Evolutionary conservation across 1,140 invertebrate species (phyloP).

Genomic region (Drosophila mauritiana): DNA sequence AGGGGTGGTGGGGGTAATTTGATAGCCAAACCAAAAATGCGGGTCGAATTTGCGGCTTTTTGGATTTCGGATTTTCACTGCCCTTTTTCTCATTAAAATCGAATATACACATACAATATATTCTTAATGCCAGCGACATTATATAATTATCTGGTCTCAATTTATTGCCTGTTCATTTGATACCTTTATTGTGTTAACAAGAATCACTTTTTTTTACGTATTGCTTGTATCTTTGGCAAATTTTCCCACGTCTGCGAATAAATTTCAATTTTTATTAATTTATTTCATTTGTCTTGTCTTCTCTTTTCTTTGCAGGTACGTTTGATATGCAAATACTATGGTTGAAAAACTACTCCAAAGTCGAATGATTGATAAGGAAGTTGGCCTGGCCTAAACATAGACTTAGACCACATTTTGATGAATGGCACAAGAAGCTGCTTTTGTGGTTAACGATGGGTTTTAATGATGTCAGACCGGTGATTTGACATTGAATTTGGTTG

Average conservation of each 20-base stretch:
- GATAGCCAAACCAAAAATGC: conserved; percentile 67
- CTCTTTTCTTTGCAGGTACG: conserved; percentile 50
- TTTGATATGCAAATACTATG: conserved; percentile 59
- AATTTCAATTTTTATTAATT: conserved; percentile 58
- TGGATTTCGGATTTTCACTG: conserved; percentile 38
- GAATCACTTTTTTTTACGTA: conserved; percentile 16
- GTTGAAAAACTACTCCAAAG: conserved; percentile 36
- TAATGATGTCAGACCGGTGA: conserved; percentile 30
- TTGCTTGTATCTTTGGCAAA: conserved; percentile 27
- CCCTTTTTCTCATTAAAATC: conserved; percentile 41
- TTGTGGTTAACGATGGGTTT: conserved; percentile 19
- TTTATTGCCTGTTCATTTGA: conserved; percentile 52
- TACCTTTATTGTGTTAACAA: conserved; percentile 48
- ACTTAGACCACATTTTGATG: conserved; percentile 42
- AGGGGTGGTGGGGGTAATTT: conserved; percentile 57
- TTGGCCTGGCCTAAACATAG: conserved; percentile 28
- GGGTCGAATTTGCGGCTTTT: conserved; percentile 64
- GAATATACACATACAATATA: conserved; percentile 29
- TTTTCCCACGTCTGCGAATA: conserved; percentile 51
- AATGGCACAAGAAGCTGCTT: conserved; percentile 37
- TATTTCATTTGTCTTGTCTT: conserved; percentile 36
- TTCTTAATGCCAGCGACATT: conserved; percentile 31
- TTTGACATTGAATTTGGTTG: conserved; percentile 23
- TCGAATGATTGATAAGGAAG: conserved; percentile 74
- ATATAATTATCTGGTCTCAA: conserved; percentile 51